Percentiles rank a stretch among this genome's conserved stretches.
These are phyloP conservation scores for Oreochromis niloticus DNA, from an alignment of 2,113 vertebrate genomes.

Conservation along the genomic window DNA sequence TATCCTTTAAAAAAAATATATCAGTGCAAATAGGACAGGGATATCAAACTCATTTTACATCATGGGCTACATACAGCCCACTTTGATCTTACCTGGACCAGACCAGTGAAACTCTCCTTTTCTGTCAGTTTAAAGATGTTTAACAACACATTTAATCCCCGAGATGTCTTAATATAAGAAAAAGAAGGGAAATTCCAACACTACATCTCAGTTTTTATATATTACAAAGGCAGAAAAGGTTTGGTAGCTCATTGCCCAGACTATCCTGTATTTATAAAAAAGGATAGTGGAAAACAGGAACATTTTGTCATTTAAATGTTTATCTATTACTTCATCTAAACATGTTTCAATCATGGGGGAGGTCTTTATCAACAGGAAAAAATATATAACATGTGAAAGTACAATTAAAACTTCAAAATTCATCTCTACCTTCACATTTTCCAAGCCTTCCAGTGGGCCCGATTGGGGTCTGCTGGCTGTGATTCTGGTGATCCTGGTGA, in stretches of 20 bases:
- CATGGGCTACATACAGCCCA: neutral
- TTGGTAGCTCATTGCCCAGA: neutral
- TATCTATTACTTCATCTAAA: neutral
- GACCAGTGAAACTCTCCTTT: neutral
- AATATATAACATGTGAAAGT: neutral
- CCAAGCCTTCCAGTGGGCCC: neutral
- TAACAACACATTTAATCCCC: neutral
- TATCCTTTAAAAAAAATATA: neutral
- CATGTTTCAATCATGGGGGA: too few relatives aligned
- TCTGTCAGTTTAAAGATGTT: neutral
- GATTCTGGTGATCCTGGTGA: neutral
- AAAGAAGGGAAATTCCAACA: neutral
- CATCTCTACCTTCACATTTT: neutral
- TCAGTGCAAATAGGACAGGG: neutral
- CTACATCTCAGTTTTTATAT: neutral
- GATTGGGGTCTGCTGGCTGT: neutral
- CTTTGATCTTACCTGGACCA: neutral
- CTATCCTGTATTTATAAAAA: neutral
- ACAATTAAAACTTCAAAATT: neutral
- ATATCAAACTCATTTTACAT: neutral
- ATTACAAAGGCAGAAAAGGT: neutral
- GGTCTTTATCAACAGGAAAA: neutral
- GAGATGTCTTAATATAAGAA: neutral
- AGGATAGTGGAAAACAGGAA: neutral
- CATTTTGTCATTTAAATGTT: neutral